Evolutionary conservation across 2,888 invertebrate species (phyloP), one percentile per base, ranked within the genome.

Genomic region (Zaprionus lineosus): DNA sequence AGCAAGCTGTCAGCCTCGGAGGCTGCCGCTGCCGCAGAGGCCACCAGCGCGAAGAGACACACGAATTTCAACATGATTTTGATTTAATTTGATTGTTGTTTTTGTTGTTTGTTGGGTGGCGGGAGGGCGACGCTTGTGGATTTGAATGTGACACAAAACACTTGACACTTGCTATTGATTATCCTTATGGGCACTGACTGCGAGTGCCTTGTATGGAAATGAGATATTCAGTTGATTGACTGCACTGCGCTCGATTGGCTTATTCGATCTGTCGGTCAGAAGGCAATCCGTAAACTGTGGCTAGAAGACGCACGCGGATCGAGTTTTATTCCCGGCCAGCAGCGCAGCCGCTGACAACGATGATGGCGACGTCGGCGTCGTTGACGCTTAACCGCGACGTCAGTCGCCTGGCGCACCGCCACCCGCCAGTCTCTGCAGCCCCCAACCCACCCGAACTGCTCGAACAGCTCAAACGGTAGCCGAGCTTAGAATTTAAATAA

Each of bases 1-100:
- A 94, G 88, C 37, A 92, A 86, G 69, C 81, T 87, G 33, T 91
- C 92, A 64, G 93, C 92, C 52, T 92, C 92, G 36, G 90, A 89
- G 56, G 81, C 72, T 19, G 82, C 71, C 74, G 90, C 90, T 16
- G 91, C 90, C 41, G 91, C 89, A 34, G 91, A 89, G 52, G 91
- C 90, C 85, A 92, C 90, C 86, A 92, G 74, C 68, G 92, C 88
- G 56, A 89, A 82, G 41, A 89, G 72, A 73, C 88, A 89, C 86
- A 89, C 86, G 73, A 90, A 87, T 90, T 91, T 92, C 90, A 92
- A 92, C 90, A 90, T 90, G 63, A 48, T 73, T 68, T 9, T 34
- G 15, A 12, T 26, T 68, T 9, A 31, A 15, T 14, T 21, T 29
- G 5, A 31, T n/a, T 33, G 18, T 9, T n/a, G 24, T 28, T 24